Evolutionary conservation across 2,113 vertebrate species (phyloP), one percentile per base, ranked within the genome.

Genomic region (Gnathonemus echidnorhynchus): DNA sequence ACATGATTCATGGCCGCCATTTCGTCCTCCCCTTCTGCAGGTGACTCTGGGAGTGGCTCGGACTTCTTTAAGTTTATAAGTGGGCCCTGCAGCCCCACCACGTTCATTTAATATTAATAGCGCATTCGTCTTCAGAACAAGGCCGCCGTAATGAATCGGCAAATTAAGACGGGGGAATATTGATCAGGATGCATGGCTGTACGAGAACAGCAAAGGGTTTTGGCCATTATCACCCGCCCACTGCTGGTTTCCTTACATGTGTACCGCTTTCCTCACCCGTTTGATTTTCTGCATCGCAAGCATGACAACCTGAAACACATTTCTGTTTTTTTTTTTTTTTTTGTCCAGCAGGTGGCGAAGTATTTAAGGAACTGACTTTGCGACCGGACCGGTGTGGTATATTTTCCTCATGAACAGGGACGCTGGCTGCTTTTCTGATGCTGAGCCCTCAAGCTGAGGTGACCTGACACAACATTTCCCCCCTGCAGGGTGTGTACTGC

Each of bases 41-140:
- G 89, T 91, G 87, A 66, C 90, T 93, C 66, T 90, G 88, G 86
- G 88, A 53, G 80, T 90, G 74, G 89, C 91, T 91, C 90, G 87
- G 84, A 74, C 62, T 86, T 89, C 52, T 92, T 87, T 90, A 89
- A 89, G 90, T 90, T 92, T 92, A 88, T 50, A 92, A 45, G 90
- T 90, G 90, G 39, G 77, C 90, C 62, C 91, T 90, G 66, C 91
- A 93, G 48, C 94, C 91, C 90, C 92, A 94, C 95, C 94, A 93
- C 95, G 93, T 92, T 95, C 94, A 95, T 95, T 94, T 92, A 96
- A 95, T 95, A 96, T 95, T 95, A 95, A 95, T 95, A 93, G 88
- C 86, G 85, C 89, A 93, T 94, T 89, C 88, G 86, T 93, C 93
- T 95, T 94, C 93, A 91, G 80, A 92, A 93, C 92, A 93, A 96